Evolutionary conservation across 2,113 vertebrate species (phyloP).

Genomic region (Garra rufa): DNA sequence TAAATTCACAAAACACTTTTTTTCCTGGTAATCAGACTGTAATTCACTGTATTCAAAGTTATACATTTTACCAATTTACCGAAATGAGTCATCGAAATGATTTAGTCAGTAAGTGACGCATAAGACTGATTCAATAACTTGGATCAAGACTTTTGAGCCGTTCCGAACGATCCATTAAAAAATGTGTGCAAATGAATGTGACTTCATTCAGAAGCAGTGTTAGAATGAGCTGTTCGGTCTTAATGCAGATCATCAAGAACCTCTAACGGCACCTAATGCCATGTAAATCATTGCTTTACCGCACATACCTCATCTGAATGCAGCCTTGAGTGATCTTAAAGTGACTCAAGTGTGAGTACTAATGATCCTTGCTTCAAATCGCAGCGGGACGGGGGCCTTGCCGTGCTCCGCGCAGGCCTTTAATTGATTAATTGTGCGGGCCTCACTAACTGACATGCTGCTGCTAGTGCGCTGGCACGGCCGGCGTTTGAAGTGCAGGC

Average conservation of each 20-base stretch:
- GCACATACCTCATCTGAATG: constrained; percentile 61
- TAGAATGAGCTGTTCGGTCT: neutral
- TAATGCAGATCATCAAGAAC: neutral
- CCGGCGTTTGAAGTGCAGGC: constrained; percentile 69
- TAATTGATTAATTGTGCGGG: constrained; percentile 77
- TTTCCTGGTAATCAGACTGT: too few species aligned
- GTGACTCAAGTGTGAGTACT: constrained; percentile 64
- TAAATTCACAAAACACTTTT: too few species aligned
- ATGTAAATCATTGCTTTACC: constrained; percentile 35
- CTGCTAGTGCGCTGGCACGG: constrained; percentile 69
- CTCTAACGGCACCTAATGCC: neutral
- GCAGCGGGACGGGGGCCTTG: constrained; percentile 60
- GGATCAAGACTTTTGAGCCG: neutral
- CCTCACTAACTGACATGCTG: constrained; percentile 75
- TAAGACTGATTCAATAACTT: neutral
- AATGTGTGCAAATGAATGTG: neutral
- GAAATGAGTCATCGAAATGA: neutral
- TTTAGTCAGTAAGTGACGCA: neutral
- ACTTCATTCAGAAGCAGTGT: neutral
- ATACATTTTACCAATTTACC: neutral
- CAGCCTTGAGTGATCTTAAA: constrained; percentile 52
- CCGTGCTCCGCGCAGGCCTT: constrained; percentile 61
- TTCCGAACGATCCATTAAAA: neutral
- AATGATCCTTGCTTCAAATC: constrained; percentile 67
- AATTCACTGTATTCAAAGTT: neutral